Conservation (phyloP, 2,113 vertebrate species). For the Cebus imitator region DNA sequence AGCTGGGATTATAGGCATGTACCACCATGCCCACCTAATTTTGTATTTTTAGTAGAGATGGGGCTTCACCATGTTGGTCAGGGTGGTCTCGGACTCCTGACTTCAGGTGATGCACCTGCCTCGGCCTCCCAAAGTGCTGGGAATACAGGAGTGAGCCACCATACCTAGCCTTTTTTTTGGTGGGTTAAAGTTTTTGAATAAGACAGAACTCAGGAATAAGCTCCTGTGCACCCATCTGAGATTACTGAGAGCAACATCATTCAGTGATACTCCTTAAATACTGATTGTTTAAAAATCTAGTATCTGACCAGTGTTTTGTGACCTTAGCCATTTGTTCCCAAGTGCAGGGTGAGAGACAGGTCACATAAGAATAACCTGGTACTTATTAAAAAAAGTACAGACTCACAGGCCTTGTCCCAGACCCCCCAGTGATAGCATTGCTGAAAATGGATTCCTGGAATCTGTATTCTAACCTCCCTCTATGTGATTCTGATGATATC, state of each 20-base stretch:
- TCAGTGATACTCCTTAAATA: not conserved
- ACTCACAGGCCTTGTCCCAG: not conserved
- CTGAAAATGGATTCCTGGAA: not conserved
- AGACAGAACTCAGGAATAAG: not conserved
- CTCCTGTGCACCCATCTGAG: not conserved
- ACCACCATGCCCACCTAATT: too few relatives aligned
- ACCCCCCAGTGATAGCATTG: not conserved
- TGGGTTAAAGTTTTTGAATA: not conserved
- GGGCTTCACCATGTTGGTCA: too few relatives aligned
- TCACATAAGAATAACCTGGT: not conserved
- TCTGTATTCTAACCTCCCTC: not conserved
- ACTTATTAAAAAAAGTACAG: not conserved
- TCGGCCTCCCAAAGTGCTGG: too few relatives aligned
- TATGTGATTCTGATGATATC: too few relatives aligned
- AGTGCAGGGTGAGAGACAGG: not conserved
- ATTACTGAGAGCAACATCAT: not conserved
- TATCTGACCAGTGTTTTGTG: not conserved
- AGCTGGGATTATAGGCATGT: not conserved
- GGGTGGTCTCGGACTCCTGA: too few relatives aligned
- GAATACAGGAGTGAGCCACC: not conserved
- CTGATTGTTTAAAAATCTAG: not conserved
- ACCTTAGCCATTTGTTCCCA: not conserved
- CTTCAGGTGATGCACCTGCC: too few relatives aligned
- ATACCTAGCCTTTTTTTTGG: too few relatives aligned
- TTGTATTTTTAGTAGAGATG: too few relatives aligned